These are phyloP conservation scores for Acrobasis suavella DNA, from an alignment of 2,888 invertebrate genomes.

Conservation along the genomic window DNA sequence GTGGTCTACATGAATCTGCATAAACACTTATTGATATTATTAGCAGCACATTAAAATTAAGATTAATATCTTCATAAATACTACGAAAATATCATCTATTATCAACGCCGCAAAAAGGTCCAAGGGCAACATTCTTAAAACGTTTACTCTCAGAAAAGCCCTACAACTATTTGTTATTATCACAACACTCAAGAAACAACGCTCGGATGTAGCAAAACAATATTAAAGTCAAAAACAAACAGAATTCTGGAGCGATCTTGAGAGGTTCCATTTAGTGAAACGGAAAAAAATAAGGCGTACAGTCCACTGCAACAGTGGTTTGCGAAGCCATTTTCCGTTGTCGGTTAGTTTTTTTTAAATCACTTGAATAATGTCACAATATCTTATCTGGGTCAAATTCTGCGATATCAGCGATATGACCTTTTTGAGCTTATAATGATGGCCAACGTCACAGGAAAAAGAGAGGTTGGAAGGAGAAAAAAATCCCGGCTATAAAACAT, in stretches of 20 bases:
- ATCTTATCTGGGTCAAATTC: no score
- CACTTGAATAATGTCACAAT: no score
- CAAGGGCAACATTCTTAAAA: neutral
- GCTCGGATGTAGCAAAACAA: conserved; percentile 28
- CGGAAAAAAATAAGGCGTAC: conserved; percentile 31
- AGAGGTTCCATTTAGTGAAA: conserved; percentile 30
- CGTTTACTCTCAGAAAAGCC: conserved; percentile 10
- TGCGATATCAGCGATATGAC: no score
- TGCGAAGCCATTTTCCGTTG: conserved; percentile 2
- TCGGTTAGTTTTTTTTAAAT: neutral
- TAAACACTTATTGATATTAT: no score
- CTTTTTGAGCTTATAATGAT: no score
- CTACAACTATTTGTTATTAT: conserved; percentile 22
- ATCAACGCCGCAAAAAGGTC: conserved; percentile 5
- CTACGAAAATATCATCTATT: neutral
- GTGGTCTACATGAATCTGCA: no score
- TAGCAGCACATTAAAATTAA: no score
- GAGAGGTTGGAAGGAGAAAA: no score
- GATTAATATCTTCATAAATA: no score
- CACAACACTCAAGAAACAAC: conserved; percentile 24
- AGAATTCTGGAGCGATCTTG: conserved; percentile 27
- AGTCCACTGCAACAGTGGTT: conserved; percentile 20
- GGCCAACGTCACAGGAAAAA: no score
- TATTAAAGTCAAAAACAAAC: conserved; percentile 33
- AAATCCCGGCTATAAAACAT: no score